These are phyloP conservation scores for Cheilosia impressa DNA, from an alignment of 2,888 invertebrate species.

Conservation along the genomic window DNA sequence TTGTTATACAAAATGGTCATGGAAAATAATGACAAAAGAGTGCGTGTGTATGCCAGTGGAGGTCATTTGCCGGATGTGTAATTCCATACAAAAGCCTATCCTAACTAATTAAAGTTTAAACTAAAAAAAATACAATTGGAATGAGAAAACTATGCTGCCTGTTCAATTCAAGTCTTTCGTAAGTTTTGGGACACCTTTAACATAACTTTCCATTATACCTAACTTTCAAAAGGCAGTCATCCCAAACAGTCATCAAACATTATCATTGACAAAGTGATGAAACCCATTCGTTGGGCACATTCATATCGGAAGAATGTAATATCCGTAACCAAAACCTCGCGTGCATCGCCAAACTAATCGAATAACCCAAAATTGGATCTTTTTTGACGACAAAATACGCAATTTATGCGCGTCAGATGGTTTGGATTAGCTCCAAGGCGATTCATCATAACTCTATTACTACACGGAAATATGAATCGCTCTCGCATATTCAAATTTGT, in stretches of 20 bases:
- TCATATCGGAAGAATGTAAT: conserved; percentile 1
- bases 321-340: neutral
- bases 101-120: no score
- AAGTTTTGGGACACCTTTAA: no score
- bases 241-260: neutral
- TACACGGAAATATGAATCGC: neutral
- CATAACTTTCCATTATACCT: no score
- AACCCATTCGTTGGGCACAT: neutral
- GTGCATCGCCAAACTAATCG: conserved; percentile 1
- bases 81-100: no score
- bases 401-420: conserved; percentile 27
- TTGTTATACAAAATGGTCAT: no score
- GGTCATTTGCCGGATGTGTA: no score
- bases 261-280: conserved; percentile 10
- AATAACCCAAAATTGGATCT: conserved; percentile 20
- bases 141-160: no score
- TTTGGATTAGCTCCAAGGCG: conserved; percentile 15
- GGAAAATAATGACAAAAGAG: no score
- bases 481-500: conserved; percentile 21
- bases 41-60: no score
- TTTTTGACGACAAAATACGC: neutral
- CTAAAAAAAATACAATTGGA: no score
- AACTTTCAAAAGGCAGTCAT: neutral
- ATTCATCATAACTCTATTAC: conserved; percentile 1
- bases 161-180: no score